phyloP scores from a whole-genome alignment of 2,113 vertebrate species.

The Gymnocephalus cernua region DNA sequence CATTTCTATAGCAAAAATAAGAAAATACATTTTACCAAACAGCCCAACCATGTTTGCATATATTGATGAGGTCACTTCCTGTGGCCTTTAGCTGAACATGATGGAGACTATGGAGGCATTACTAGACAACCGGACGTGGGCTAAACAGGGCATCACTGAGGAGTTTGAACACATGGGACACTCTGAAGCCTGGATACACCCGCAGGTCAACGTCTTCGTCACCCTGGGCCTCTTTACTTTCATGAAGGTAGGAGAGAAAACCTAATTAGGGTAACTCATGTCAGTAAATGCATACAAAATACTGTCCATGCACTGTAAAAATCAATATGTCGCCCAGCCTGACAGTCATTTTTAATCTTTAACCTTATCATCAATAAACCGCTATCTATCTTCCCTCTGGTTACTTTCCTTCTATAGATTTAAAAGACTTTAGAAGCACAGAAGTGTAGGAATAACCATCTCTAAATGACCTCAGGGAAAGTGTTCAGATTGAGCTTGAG shows the following conservation, averaged over 20 bases:
- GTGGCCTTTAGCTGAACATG: slow-evolving; percentile 90
- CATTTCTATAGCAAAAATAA: background rate
- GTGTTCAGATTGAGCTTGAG: background rate
- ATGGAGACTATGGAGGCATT: slow-evolving; percentile 95
- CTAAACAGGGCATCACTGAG: slow-evolving; percentile 89
- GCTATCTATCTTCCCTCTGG: background rate
- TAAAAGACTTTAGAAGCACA: too few species aligned
- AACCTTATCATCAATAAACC: too few species aligned
- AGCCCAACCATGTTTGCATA: background rate
- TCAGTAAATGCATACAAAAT: background rate
- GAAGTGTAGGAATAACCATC: too few species aligned
- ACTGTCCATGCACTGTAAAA: background rate
- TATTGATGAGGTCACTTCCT: slow-evolving; percentile 35
- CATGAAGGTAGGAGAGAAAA: slow-evolving; percentile 90
- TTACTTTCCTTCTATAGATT: background rate
- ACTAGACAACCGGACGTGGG: slow-evolving; percentile 96
- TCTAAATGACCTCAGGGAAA: background rate
- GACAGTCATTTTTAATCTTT: background rate
- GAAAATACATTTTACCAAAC: background rate
- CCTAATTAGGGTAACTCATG: too few species aligned
- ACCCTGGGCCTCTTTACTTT: slow-evolving; percentile 95
- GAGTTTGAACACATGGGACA: slow-evolving; percentile 91
- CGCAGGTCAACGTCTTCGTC: slow-evolving; percentile 93
- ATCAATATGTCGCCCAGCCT: background rate
- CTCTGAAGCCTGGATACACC: slow-evolving; percentile 92